phyloP scores from a whole-genome alignment of 2,888 invertebrate genomes.

The Stenodera caucasica region DNA sequence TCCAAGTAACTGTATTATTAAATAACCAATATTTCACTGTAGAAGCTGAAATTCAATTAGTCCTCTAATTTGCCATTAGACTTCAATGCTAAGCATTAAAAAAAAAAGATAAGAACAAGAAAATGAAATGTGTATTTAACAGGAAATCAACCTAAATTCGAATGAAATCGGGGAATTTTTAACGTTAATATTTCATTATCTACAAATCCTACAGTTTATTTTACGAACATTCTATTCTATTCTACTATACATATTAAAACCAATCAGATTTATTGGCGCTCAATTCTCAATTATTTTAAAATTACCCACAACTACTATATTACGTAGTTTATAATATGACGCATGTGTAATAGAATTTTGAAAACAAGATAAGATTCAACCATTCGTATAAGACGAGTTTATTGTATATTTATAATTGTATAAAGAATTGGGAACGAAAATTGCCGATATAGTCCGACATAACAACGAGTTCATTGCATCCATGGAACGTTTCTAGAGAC shows the following conservation, averaged over 20 bases:
- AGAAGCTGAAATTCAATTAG: neutral
- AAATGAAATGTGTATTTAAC: too few species aligned
- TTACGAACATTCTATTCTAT: too few species aligned
- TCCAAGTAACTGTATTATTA: neutral
- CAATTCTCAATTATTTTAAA: slow-evolving; percentile 30
- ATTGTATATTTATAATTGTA: neutral
- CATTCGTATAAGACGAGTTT: too few species aligned
- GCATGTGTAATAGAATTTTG: too few species aligned
- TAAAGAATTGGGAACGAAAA: slow-evolving; percentile 8
- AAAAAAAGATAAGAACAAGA: too few species aligned
- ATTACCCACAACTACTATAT: slow-evolving; percentile 19
- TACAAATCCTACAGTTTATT: too few species aligned
- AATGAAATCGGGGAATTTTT: too few species aligned
- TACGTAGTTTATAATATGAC: neutral
- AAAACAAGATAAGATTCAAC: too few species aligned
- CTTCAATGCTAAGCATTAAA: neutral
- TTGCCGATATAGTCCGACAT: slow-evolving; percentile 18
- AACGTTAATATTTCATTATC: too few species aligned
- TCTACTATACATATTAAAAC: too few species aligned
- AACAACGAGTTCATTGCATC: slow-evolving; percentile 17
- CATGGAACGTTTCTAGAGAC: slow-evolving; percentile 15
- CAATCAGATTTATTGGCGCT: slow-evolving; percentile 25
- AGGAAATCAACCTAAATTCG: too few species aligned
- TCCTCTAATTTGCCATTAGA: neutral
- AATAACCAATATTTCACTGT: neutral